These are phyloP conservation scores for Tanytarsus gracilentus DNA, from an alignment of 2,888 invertebrate species.

Conservation along the genomic window DNA sequence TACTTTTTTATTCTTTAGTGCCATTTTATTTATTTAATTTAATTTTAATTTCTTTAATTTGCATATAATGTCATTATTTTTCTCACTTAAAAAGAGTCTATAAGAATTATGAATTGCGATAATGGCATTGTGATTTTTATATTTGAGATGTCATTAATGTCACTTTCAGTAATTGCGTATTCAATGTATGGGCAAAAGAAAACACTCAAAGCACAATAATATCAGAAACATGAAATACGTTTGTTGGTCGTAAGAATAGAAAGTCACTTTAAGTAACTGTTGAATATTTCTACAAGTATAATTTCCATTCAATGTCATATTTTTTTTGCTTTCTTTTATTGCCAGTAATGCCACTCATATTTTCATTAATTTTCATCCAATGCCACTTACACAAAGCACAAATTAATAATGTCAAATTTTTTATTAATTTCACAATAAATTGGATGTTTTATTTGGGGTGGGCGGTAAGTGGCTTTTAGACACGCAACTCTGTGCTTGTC, in stretches of 20 bases:
- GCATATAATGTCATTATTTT: too few relatives aligned
- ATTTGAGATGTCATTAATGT: slow-evolving; percentile 1
- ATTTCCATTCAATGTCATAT: slow-evolving; percentile 20
- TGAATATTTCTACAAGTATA: slow-evolving; percentile 26
- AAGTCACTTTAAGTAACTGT: neutral
- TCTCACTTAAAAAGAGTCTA: too few relatives aligned
- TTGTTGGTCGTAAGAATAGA: neutral
- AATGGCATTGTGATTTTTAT: neutral
- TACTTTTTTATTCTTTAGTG: too few relatives aligned
- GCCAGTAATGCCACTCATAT: slow-evolving; percentile 7
- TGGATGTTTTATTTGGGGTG: slow-evolving; percentile 4
- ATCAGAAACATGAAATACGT: too few relatives aligned
- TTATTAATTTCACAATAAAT: slow-evolving; percentile 24
- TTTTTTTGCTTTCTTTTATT: slow-evolving; percentile 13
- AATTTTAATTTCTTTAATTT: too few relatives aligned
- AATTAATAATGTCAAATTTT: slow-evolving; percentile 28
- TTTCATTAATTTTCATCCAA: slow-evolving; percentile 16
- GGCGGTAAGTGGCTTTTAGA: slow-evolving; percentile 8
- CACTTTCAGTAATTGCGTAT: slow-evolving; percentile 8
- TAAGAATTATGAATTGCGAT: neutral
- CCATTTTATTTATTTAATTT: too few relatives aligned
- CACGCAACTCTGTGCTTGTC: slow-evolving; percentile 21
- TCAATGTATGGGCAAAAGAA: neutral
- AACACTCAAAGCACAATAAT: too few relatives aligned
- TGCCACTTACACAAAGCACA: slow-evolving; percentile 21